phyloP scores from a whole-genome alignment of 2,888 invertebrate species.

The Leptogaster cylindrica region DNA sequence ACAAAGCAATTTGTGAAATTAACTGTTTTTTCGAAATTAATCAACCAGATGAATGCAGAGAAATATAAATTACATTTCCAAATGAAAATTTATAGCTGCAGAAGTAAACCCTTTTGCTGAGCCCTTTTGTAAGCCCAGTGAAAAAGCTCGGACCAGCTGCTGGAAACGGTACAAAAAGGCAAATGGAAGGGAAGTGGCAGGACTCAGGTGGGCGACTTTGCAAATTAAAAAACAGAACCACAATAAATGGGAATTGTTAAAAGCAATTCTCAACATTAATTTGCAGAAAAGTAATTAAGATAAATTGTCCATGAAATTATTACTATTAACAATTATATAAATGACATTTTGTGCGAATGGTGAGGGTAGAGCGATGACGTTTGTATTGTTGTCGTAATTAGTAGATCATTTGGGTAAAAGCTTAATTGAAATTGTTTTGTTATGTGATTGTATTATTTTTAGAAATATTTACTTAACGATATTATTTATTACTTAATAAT shows the following conservation, averaged over 20 bases:
- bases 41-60: slow-evolving; percentile 23
- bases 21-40: slow-evolving; percentile 28
- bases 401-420: too few relatives aligned
- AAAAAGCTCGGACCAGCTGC: slow-evolving; percentile 22
- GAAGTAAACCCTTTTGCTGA: slow-evolving; percentile 27
- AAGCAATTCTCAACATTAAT: slow-evolving; percentile 34
- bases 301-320: slow-evolving; percentile 24
- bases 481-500: too few relatives aligned
- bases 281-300: slow-evolving; percentile 29
- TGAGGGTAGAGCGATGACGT: too few relatives aligned
- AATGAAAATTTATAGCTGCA: slow-evolving; percentile 36
- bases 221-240: slow-evolving; percentile 22
- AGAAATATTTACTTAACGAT: too few relatives aligned
- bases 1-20: slow-evolving; percentile 35
- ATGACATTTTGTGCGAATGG: slow-evolving; percentile 4
- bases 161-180: slow-evolving; percentile 25
- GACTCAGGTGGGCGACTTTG: slow-evolving; percentile 25
- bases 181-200: slow-evolving; percentile 4
- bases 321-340: slow-evolving; percentile 27
- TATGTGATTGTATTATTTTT: too few relatives aligned
- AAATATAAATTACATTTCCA: slow-evolving; percentile 38
- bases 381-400: too few relatives aligned
- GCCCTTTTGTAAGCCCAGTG: slow-evolving; percentile 16
- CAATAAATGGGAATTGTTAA: slow-evolving; percentile 22
- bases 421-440: too few relatives aligned